These are phyloP conservation scores for Monomorium pharaonis DNA, from an alignment of 1,140 invertebrate genomes.

Conservation along the genomic window DNA sequence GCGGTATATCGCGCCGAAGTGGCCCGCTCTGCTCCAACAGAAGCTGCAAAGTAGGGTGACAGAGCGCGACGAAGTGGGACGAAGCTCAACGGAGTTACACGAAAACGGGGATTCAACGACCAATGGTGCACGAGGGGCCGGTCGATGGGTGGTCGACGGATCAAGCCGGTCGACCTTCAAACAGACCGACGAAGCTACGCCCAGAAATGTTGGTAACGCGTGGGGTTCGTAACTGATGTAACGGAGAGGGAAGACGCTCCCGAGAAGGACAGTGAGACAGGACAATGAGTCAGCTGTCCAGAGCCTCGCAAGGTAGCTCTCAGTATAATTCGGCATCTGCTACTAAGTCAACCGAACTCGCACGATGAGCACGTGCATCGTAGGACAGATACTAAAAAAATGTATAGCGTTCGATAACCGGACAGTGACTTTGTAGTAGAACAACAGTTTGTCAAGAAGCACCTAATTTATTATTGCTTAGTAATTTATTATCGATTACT, in stretches of 20 bases:
- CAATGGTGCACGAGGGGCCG: conserved; percentile 47
- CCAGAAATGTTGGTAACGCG: not conserved
- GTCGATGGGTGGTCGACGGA: conserved; percentile 27
- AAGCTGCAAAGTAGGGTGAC: conserved; percentile 4
- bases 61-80: conserved; percentile 8
- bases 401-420: not conserved
- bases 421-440: not conserved
- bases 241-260: not conserved
- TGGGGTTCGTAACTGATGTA: not conserved
- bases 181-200: conserved; percentile 26
- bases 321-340: conserved; percentile 2
- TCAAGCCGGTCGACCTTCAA: conserved; percentile 21
- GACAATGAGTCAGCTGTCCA: conserved; percentile 26
- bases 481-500: not conserved
- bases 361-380: not conserved
- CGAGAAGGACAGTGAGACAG: not conserved
- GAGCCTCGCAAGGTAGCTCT: not conserved
- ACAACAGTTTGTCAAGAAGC: not conserved
- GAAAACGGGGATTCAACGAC: not conserved
- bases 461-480: not conserved
- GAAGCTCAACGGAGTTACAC: conserved; percentile 20
- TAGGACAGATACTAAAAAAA: not conserved
- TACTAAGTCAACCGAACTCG: conserved; percentile 1
- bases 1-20: conserved; percentile 51
- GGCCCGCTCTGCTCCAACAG: conserved; percentile 35